A percentile compares a stretch with the other conserved stretches of the same genome.
Conservation (phyloP, 2,797 vertebrate species). For the Paratrypauchen microcephalus region DNA sequence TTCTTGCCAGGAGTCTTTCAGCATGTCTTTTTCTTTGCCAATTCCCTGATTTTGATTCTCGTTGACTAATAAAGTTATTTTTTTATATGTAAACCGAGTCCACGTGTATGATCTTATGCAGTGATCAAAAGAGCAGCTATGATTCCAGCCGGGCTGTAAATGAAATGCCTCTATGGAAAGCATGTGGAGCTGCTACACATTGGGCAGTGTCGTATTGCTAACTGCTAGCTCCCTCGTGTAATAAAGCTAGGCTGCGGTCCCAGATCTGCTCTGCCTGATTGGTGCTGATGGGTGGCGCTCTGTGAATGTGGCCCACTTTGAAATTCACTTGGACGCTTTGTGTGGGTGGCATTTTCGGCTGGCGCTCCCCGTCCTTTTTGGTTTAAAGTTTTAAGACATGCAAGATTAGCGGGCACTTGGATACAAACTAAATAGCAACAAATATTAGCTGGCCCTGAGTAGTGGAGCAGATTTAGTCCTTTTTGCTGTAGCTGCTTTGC, state of each 20-base stretch:
- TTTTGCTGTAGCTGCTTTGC: neutral
- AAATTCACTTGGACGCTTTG: slow-evolving; percentile 41
- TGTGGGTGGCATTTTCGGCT: slow-evolving; percentile 30
- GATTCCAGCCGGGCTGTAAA: slow-evolving; percentile 60
- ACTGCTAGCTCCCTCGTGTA: slow-evolving; percentile 58
- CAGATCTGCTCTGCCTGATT: slow-evolving; percentile 57
- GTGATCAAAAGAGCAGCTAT: slow-evolving; percentile 64
- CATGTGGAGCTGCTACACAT: slow-evolving; percentile 58
- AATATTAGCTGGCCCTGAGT: neutral
- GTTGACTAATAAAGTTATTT: slow-evolving; percentile 15
- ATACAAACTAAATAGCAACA: neutral
- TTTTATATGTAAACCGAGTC: slow-evolving; percentile 41
- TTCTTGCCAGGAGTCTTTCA: slow-evolving; percentile 11
- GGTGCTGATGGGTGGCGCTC: slow-evolving; percentile 33
- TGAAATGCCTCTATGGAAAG: slow-evolving; percentile 68
- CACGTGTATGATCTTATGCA: slow-evolving; percentile 46
- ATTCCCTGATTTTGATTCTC: slow-evolving; percentile 46
- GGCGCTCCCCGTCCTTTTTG: slow-evolving; percentile 7
- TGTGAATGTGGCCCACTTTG: slow-evolving; percentile 38
- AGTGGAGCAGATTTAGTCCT: neutral
- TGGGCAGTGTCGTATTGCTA: slow-evolving; percentile 63
- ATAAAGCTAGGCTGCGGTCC: slow-evolving; percentile 58
- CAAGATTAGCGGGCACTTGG: slow-evolving; percentile 7
- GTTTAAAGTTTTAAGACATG: slow-evolving; percentile 16
- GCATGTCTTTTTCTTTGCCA: slow-evolving; percentile 22